Conservation (phyloP, 2,113 vertebrate species). For the Rhinolophus ferrumequinum region DNA sequence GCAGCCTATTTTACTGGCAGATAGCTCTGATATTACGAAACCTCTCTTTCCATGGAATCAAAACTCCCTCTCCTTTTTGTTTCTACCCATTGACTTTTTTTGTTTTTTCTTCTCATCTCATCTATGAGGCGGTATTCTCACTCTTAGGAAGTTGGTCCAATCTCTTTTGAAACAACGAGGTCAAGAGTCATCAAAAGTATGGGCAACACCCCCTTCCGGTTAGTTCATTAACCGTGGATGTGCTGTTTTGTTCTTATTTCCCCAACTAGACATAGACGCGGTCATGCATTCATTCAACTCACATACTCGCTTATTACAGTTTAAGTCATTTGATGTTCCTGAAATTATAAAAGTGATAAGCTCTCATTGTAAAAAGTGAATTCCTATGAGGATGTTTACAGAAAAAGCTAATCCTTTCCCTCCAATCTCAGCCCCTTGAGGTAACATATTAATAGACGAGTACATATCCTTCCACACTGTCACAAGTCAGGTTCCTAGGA, state of each 20-base stretch:
- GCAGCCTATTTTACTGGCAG: not conserved
- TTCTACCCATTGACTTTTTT: not conserved
- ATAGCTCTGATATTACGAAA: not conserved
- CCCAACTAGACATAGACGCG: not conserved
- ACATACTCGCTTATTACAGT: not conserved
- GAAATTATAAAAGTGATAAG: not conserved
- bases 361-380: not conserved
- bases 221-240: not conserved
- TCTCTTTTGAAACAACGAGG: not conserved
- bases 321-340: slow-evolving; percentile 6
- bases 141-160: not conserved
- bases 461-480: not conserved
- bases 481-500: not conserved
- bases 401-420: not conserved
- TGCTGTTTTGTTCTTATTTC: not conserved
- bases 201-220: not conserved
- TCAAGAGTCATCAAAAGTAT: not conserved
- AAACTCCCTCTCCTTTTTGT: not conserved
- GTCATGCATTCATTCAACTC: not conserved
- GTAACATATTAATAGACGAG: not conserved
- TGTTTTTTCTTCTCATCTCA: not conserved
- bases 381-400: not conserved
- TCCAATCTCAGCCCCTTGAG: not conserved
- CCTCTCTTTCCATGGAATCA: not conserved
- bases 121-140: not conserved